Evolutionary conservation across 2,113 vertebrate species (phyloP), one percentile per base, ranked within the genome.

Genomic region (Bubo scandiacus): DNA sequence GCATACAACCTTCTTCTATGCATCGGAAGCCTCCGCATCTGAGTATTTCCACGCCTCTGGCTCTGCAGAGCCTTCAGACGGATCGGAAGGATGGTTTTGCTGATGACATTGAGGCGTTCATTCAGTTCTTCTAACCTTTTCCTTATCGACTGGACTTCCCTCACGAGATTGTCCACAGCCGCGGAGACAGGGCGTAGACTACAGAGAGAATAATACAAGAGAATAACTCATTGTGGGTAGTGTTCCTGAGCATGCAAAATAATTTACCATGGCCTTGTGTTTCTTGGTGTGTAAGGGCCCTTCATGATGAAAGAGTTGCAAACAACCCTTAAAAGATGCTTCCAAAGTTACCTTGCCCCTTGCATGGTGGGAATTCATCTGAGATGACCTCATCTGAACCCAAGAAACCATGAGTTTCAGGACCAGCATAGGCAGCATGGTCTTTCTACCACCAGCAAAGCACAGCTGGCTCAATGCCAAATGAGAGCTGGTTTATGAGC

Each of bases 161-260:
- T 96, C 81, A 98, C 78, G 0, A 98, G 95, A 30, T 98, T 97
- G 83, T 98, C 97, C 88, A 98, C 91, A 45, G 97, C 97, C 0
- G 97, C 94, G 0, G 98, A 97, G 65, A 98, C 74, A 23, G 98
- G 97, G 15, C 55, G 96, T 42, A 98, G 97, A 58, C 98, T 98
- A 80, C 51, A 82, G 71, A 45, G 14, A 90, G 42, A 68, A 32
- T 15, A 49, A 90, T 4, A 61, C 1, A 74, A 71, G 58, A 75
- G 55, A 83, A 29, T 61, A 89, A 66, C 45, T 78, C 32, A 15
- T 19, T 17, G 55, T 58, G 52, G 18, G 62, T 34, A 80, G 45
- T 22, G 22, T 63, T 95, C 63, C 79, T 88, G 30, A 81, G 36
- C 38, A 55, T 34, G 55, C 22, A 80, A n/a, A 81, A 55, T 55